Conservation (phyloP, 1,140 invertebrate species). For the Acromyrmex heyeri region DNA sequence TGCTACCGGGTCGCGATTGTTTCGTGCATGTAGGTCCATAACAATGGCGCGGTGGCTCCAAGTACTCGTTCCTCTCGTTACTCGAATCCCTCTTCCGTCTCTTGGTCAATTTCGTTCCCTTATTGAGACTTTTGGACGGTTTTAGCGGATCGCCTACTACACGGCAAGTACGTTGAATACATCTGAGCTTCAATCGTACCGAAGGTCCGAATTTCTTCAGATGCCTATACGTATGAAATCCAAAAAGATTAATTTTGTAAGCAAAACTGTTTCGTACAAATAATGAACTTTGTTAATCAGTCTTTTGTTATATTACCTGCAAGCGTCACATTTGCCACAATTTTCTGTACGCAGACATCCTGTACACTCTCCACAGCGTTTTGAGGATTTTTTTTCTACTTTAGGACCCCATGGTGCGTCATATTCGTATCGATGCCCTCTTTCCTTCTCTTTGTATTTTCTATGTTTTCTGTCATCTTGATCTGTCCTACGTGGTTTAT, state of each 20-base stretch:
- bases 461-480: constrained; percentile 86
- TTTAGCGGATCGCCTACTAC: constrained; percentile 83
- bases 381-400: constrained; percentile 82
- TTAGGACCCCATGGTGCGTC: constrained; percentile 80
- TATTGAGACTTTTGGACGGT: constrained; percentile 83
- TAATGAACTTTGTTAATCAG: neutral
- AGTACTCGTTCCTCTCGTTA: constrained; percentile 87
- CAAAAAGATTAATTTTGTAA: constrained; percentile 21
- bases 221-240: constrained; percentile 85
- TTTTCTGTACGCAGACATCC: constrained; percentile 93
- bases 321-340: constrained; percentile 95
- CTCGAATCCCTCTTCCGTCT: constrained; percentile 86
- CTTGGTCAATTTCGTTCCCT: constrained; percentile 80
- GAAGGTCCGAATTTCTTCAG: constrained; percentile 92
- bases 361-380: constrained; percentile 93
- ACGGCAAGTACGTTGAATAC: constrained; percentile 88
- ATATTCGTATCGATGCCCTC: constrained; percentile 80
- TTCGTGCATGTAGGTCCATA: constrained; percentile 95
- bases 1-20: constrained; percentile 93
- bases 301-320: constrained; percentile 84
- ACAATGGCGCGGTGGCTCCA: constrained; percentile 92
- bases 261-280: constrained; percentile 13
- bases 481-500: constrained; percentile 90
- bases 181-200: constrained; percentile 90
- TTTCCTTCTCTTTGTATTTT: constrained; percentile 83